Percentiles rank a stretch among this genome's conserved stretches.
Conservation (phyloP, 2,797 vertebrate species). For the Melanotaenia parkinsoni region DNA sequence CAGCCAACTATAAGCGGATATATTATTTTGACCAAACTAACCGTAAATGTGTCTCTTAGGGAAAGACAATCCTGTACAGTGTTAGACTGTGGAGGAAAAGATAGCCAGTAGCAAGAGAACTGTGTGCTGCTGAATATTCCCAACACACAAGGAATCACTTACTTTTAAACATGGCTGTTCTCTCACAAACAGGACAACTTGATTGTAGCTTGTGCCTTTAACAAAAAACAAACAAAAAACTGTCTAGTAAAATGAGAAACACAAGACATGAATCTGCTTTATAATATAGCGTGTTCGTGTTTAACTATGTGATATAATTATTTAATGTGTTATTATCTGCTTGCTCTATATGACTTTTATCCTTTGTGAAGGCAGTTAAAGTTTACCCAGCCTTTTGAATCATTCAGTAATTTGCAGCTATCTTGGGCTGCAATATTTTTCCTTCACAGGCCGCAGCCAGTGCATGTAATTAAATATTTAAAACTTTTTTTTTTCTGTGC, state of each 20-base stretch:
- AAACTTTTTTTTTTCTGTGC: slow-evolving; percentile 52
- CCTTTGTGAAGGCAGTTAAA: slow-evolving; percentile 53
- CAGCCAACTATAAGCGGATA: slow-evolving; percentile 41
- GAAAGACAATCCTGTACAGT: slow-evolving; percentile 39
- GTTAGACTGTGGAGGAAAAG: slow-evolving; percentile 44
- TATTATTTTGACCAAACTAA: slow-evolving; percentile 55
- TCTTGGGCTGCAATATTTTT: slow-evolving; percentile 75
- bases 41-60: slow-evolving; percentile 46
- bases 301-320: not conserved
- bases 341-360: slow-evolving; percentile 22
- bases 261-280: not conserved
- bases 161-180: slow-evolving; percentile 11
- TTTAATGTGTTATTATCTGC: slow-evolving; percentile 31
- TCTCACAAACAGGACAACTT: slow-evolving; percentile 4
- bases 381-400: slow-evolving; percentile 74
- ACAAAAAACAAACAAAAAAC: not conserved
- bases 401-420: slow-evolving; percentile 80
- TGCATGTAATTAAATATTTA: slow-evolving; percentile 80
- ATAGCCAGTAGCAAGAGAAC: slow-evolving; percentile 33
- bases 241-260: not conserved
- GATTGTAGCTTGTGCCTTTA: not conserved
- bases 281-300: not conserved
- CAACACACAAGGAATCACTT: slow-evolving; percentile 24
- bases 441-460: slow-evolving; percentile 66
- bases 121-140: slow-evolving; percentile 27